A percentile compares a stretch with the other conserved stretches of the same genome.
Conservation (phyloP, 2,888 invertebrate species). For the Volucella bombylans region DNA sequence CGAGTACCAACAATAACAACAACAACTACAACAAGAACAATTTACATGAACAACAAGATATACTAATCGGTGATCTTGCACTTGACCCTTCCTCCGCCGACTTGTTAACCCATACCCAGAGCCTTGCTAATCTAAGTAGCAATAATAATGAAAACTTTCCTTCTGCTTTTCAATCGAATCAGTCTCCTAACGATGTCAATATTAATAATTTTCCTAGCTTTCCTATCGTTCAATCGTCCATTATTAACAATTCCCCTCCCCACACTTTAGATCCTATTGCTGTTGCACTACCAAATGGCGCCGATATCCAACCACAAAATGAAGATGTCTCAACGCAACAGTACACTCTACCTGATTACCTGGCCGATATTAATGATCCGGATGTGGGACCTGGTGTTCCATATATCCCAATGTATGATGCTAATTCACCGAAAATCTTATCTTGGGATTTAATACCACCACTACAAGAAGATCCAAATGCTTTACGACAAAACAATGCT, state of each 20-base stretch:
- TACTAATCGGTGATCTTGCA: conserved; percentile 61
- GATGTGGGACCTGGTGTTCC: conserved; percentile 81
- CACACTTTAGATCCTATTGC: conserved; percentile 81
- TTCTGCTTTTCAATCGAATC: conserved; percentile 42
- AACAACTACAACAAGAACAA: conserved; percentile 59
- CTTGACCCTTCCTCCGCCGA: conserved; percentile 57
- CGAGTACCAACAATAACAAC: conserved; percentile 41
- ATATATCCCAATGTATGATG: conserved; percentile 73
- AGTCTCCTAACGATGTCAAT: conserved; percentile 74
- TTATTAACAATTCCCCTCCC: conserved; percentile 79
- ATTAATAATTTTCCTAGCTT: conserved; percentile 77
- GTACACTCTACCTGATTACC: conserved; percentile 79
- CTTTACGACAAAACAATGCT: conserved; percentile 72
- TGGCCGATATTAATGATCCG: conserved; percentile 80
- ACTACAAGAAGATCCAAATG: conserved; percentile 62
- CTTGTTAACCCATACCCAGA: conserved; percentile 35
- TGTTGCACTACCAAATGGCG: conserved; percentile 78
- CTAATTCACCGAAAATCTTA: conserved; percentile 77
- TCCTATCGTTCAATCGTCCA: conserved; percentile 76
- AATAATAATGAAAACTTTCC: conserved; percentile 33
- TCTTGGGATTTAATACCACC: conserved; percentile 81
- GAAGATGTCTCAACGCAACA: conserved; percentile 26
- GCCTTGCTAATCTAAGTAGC: conserved; percentile 32
- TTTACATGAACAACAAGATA: conserved; percentile 43
- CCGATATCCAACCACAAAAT: conserved; percentile 2